These are phyloP conservation scores for Latrodectus hesperus DNA, from an alignment of 2,888 invertebrate genomes.

Conservation along the genomic window DNA sequence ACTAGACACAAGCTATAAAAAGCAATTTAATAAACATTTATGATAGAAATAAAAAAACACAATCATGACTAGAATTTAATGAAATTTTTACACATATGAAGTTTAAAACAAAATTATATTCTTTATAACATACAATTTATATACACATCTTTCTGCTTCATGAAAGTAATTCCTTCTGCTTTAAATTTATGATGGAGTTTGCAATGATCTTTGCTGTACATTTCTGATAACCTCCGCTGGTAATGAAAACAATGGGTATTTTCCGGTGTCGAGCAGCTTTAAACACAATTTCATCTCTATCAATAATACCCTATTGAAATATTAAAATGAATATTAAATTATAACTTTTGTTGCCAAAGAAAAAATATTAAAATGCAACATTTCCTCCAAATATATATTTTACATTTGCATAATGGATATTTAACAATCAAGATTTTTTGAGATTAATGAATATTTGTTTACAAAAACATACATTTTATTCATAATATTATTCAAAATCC, in stretches of 20 bases:
- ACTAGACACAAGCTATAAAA: too few species aligned
- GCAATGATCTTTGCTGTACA: constrained; percentile 87
- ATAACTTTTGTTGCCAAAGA: not conserved
- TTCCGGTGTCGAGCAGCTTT: constrained; percentile 79
- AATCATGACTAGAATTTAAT: too few species aligned
- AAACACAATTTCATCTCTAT: constrained; percentile 89
- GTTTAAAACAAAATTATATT: not conserved
- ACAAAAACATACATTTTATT: too few species aligned
- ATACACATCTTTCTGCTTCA: constrained; percentile 6
- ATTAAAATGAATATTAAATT: constrained; percentile 24
- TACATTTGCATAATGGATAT: not conserved
- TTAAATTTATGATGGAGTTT: constrained; percentile 87
- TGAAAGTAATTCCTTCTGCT: constrained; percentile 74
- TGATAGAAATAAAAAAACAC: too few species aligned
- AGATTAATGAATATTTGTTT: not conserved
- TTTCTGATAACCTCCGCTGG: constrained; percentile 81
- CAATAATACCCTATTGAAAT: constrained; percentile 83
- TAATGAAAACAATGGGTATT: constrained; percentile 89
- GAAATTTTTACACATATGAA: too few species aligned
- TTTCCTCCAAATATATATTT: not conserved
- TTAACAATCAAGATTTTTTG: not conserved
- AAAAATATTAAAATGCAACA: not conserved
- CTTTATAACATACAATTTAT: not conserved
- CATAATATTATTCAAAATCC: too few species aligned
- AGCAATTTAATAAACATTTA: too few species aligned